Evolutionary conservation across 1,140 invertebrate species (phyloP).

Genomic region (Elymnias hypermnestra): DNA sequence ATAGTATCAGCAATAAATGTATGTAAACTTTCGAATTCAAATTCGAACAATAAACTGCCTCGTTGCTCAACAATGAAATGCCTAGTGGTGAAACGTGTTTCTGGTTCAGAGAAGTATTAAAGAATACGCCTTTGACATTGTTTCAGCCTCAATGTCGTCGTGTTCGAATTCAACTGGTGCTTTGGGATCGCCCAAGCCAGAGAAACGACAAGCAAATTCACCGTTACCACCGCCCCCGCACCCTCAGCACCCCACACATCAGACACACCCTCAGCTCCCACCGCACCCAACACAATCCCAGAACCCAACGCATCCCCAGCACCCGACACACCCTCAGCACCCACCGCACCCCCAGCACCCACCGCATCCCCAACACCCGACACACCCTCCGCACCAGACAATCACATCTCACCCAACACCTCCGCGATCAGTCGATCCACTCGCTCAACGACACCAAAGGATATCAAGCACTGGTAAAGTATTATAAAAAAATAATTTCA

Average conservation of each 20-base stretch:
- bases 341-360: no score
- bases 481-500: background rate
- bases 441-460: constrained; percentile 45
- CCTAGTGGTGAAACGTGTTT: no score
- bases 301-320: constrained; percentile 19
- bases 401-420: constrained; percentile 1
- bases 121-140: background rate
- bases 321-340: constrained; percentile 15
- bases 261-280: constrained; percentile 12
- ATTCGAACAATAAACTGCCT: background rate
- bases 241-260: constrained; percentile 20
- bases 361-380: constrained; percentile 20
- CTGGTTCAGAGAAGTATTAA: no score
- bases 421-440: constrained; percentile 8
- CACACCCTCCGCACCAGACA: constrained; percentile 8
- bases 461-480: constrained; percentile 64
- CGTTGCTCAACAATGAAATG: no score
- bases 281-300: constrained; percentile 83
- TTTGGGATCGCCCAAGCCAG: constrained; percentile 87
- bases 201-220: constrained; percentile 91
- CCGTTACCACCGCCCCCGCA: constrained; percentile 83
- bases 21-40: no score
- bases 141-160: constrained; percentile 84
- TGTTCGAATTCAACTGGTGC: constrained; percentile 84
- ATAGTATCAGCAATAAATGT: no score